Conservation (phyloP, 2,113 vertebrate genomes). For the Rostratula benghalensis region DNA sequence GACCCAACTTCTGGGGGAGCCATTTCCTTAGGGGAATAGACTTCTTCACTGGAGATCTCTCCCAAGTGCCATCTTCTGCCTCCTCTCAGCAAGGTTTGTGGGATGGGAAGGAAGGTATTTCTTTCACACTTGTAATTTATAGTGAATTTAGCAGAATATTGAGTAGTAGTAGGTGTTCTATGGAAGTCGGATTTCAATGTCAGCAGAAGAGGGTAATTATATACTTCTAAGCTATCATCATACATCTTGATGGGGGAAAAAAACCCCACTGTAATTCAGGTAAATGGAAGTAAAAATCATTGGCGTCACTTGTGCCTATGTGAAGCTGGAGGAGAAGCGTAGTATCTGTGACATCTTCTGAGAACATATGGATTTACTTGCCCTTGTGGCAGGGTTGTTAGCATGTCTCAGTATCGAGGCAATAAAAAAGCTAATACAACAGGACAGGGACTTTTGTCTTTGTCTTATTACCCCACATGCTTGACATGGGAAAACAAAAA, state of each 20-base stretch:
- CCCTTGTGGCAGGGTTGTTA: neutral
- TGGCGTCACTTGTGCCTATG: neutral
- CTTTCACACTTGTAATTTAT: neutral
- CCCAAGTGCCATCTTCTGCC: neutral
- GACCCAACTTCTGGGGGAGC: neutral
- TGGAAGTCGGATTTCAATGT: neutral
- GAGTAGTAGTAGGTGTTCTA: neutral
- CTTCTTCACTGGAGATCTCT: neutral
- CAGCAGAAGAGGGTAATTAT: neutral
- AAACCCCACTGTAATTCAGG: neutral
- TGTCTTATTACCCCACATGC: neutral
- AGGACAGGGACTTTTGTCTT: neutral
- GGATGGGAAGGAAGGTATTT: neutral
- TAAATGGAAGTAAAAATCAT: neutral
- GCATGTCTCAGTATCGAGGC: neutral
- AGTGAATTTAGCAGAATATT: neutral
- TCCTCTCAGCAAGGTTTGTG: neutral
- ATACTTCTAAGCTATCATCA: neutral
- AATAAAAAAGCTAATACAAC: neutral
- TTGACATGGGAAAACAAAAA: neutral
- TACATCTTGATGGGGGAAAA: neutral
- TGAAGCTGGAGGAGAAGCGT: neutral
- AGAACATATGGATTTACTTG: neutral
- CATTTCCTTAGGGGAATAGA: neutral
- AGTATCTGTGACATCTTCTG: neutral